Base-by-base conservation (phyloP, 2,797 vertebrate species). In the Hydrocynus forskahlii region DNA sequence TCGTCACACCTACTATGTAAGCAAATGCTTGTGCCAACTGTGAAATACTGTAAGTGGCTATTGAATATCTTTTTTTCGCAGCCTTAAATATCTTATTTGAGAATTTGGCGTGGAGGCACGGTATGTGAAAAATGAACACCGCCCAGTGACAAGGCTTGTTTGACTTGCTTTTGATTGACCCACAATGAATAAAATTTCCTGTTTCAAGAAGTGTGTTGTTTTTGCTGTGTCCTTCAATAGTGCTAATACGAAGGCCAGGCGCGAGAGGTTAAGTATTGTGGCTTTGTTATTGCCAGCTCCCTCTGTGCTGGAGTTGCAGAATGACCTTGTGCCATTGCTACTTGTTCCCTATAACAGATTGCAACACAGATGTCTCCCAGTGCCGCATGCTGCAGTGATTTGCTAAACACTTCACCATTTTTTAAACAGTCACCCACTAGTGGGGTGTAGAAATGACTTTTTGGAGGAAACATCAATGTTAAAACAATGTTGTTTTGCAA, bases 281-380 rank as follows among this genome's bases (percentile, higher is more conserved):
- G 23, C 82, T 81, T 23, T 75, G 63, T 72, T 81, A 78, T 54
- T 85, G 78, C 79, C 76, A 80, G 67, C 76, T 69, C 60, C 43
- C 62, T 52, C 67, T 14, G 75, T 52, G 64, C 62, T 29, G 6
- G 45, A 54, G 48, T 70, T 63, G 48, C 80, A 75, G 7, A 64
- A 60, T 89, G 84, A 89, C 85, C 89, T 90, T 91, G 88, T 85
- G 84, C 54, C 76, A 17, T 85, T 57, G 85, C 81, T 45, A 64
- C 71, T 86, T 29, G 23, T 79, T 76, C 50, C 79, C 1, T 5
- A 73, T 76, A 88, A 84, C 88, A 91, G 90, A 87, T 79, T 90
- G 87, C 43, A 55, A 80, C 85, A 79, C 90, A 90, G 86, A 89
- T 90, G 90, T 88, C 89, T 75, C 67, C 62, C 81, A 50, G 78